phyloP scores from a whole-genome alignment of 1,140 invertebrate species.

The Bicyclus anynana region DNA sequence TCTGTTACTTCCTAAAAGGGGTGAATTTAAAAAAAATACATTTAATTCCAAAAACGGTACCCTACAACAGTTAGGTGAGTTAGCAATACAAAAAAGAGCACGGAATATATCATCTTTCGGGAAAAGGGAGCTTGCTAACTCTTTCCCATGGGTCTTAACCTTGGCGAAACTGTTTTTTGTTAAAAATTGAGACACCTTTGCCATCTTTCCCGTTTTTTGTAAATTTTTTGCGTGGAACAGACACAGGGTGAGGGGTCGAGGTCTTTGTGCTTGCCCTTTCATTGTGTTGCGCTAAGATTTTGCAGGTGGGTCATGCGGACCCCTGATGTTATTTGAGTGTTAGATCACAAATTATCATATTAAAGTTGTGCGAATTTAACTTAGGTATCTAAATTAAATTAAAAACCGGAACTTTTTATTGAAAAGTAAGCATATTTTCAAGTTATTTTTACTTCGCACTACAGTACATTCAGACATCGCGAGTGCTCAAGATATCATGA shows the following conservation, averaged over 20 bases:
- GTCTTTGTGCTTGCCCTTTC: constrained; percentile 44
- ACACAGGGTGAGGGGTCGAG: constrained; percentile 54
- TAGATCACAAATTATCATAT: constrained; percentile 26
- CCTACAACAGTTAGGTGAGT: constrained; percentile 52
- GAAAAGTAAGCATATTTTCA: too few species aligned
- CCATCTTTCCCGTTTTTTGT: constrained; percentile 70
- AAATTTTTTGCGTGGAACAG: constrained; percentile 43
- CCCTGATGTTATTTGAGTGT: constrained; percentile 43
- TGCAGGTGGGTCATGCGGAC: constrained; percentile 68
- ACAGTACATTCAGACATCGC: too few species aligned
- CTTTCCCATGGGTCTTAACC: constrained; percentile 76
- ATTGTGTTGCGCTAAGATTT: constrained; percentile 54
- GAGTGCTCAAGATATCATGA: too few species aligned
- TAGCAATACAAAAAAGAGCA: constrained; percentile 37
- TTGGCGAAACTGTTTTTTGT: constrained; percentile 63
- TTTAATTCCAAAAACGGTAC: constrained; percentile 41
- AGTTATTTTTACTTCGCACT: too few species aligned
- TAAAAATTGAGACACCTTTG: constrained; percentile 74
- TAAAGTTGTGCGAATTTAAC: constrained; percentile 7
- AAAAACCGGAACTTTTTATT: too few species aligned
- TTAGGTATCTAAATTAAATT: neutral
- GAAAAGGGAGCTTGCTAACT: constrained; percentile 53
- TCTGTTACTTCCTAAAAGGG: constrained; percentile 68
- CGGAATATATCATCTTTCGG: constrained; percentile 59
- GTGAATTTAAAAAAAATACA: constrained; percentile 52